Base-by-base conservation (phyloP, 2,797 vertebrate genomes). In the Chaetophractus vellerosus region DNA sequence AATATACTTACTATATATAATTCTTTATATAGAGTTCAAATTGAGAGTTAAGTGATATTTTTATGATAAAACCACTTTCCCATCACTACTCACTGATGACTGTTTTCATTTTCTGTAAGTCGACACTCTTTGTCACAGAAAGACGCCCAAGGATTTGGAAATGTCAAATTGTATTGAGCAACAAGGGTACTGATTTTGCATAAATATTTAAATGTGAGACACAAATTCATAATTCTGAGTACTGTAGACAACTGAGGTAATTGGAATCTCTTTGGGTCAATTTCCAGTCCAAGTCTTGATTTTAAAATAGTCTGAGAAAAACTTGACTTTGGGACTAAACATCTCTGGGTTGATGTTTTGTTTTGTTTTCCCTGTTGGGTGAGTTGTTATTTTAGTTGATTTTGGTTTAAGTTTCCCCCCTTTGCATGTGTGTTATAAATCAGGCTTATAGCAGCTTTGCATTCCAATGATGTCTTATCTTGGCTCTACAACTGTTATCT, bases 181-280 rank as follows among this genome's bases (percentile, higher is more conserved):
- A 97, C 33, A 96, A 95, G 96, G 91, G 95, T 50, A 82, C 81
- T 94, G 55, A 92, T 93, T 97, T 95, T 96, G 66, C 84, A 84
- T 96, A 98, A 98, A 98, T 97, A 97, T 98, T 98, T 98, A 98
- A 94, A 96, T 97, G 94, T 97, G 93, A 97, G 89, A 97, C 94
- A 97, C 93, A 97, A 96, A 97, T 97, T 97, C 96, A 63, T 95
- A 94, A 93, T 86, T 96, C 92, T 86, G 91, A 95, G 92, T 92
- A 97, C 95, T 97, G 90, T 97, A 98, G 97, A 97, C 97, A 97
- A 96, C 83, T 95, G 96, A 94, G 63, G 76, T 94, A 96, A 96
- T 78, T 96, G 96, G 87, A 97, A 97, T 97, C 76, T 97, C 75
- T 97, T 93, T 97, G 87, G 93, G 95, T 97, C 4, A 6, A 94